These are phyloP conservation scores for Phyllostomus hastatus DNA, from an alignment of 2,113 vertebrate genomes.

Conservation along the genomic window DNA sequence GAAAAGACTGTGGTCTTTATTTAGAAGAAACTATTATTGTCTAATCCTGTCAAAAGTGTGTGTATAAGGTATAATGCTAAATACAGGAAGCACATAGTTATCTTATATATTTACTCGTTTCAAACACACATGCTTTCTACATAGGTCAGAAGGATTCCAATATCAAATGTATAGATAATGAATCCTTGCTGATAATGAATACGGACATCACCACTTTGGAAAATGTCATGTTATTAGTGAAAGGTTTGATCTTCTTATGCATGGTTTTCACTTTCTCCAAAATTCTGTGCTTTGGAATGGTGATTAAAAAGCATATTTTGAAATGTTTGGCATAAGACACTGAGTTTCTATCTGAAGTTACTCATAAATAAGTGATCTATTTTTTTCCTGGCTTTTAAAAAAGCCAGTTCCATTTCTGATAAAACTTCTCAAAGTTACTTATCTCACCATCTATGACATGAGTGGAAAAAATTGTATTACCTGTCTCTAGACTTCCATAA, in stretches of 20 bases:
- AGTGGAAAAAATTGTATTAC: slow-evolving; percentile 25
- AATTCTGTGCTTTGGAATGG: slow-evolving; percentile 12
- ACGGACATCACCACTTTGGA: not conserved
- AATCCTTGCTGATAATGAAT: not conserved
- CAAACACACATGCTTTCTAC: not conserved
- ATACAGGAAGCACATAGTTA: not conserved
- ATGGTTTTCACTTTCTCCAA: slow-evolving; percentile 11
- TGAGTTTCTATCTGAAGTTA: slow-evolving; percentile 51
- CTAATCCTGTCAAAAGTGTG: not conserved
- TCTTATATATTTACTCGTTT: slow-evolving; percentile 10
- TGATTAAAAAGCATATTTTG: slow-evolving; percentile 26
- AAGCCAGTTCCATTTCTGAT: slow-evolving; percentile 50
- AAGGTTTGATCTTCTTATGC: slow-evolving; percentile 30
- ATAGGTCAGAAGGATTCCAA: not conserved
- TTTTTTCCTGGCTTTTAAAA: not conserved
- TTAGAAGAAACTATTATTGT: not conserved
- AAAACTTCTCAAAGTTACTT: slow-evolving; percentile 29
- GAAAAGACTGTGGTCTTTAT: not conserved
- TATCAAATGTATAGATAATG: not conserved
- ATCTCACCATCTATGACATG: slow-evolving; percentile 52
- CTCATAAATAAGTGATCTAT: slow-evolving; percentile 54
- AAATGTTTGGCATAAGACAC: slow-evolving; percentile 21
- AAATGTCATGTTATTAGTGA: slow-evolving; percentile 7
- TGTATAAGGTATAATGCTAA: not conserved
- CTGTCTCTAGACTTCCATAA: not conserved